These are phyloP conservation scores for Orycteropus afer DNA, from an alignment of 2,113 vertebrate species.

Conservation along the genomic window DNA sequence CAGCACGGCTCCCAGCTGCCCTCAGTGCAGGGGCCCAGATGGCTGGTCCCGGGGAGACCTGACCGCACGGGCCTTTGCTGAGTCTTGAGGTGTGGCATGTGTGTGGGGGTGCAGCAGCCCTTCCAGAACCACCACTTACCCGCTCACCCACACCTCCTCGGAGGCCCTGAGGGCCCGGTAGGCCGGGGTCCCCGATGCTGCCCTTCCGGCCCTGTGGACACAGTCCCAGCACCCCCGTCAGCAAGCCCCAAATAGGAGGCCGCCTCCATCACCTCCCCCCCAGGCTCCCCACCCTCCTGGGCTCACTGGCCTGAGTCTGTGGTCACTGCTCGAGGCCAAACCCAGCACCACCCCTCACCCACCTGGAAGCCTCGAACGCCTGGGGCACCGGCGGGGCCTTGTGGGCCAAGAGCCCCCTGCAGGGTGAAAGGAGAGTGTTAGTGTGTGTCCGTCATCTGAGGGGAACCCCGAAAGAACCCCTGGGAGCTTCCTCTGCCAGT, in stretches of 20 bases:
- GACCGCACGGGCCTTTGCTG: not conserved
- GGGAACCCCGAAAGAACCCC: no score
- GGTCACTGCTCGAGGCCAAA: not conserved
- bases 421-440: conserved; percentile 62
- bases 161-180: conserved; percentile 95
- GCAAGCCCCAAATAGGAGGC: not conserved
- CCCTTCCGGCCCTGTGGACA: conserved; percentile 91
- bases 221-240: not conserved
- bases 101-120: not conserved
- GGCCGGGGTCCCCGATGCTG: conserved; percentile 92
- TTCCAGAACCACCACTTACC: conserved; percentile 87
- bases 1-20: no score
- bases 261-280: not conserved
- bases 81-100: not conserved
- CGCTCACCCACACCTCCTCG: conserved; percentile 93
- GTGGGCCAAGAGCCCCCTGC: conserved; percentile 92
- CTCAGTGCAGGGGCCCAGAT: no score
- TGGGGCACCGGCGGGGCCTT: conserved; percentile 88
- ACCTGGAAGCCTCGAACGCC: conserved; percentile 96
- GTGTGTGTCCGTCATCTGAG: no score
- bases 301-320: not conserved
- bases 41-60: no score
- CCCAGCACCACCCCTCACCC: conserved; percentile 49
- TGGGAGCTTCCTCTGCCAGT: not conserved
- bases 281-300: not conserved